Evolutionary conservation across 2,888 invertebrate species (phyloP).

Genomic region (Acronicta leporina): DNA sequence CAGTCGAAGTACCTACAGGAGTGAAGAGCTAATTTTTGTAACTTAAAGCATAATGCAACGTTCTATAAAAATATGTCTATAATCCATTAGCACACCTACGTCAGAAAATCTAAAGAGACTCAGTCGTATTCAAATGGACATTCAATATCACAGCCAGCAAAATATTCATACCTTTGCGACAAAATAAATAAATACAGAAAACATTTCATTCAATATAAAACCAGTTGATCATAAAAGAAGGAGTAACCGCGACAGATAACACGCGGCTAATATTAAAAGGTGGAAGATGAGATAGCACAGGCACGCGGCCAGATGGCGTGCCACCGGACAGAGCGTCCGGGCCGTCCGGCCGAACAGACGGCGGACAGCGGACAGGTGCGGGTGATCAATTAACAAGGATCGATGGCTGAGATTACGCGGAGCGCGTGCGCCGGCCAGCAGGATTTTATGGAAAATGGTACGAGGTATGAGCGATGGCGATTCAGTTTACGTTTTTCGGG

Average conservation of each 20-base stretch:
- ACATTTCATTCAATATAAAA: conserved; percentile 45
- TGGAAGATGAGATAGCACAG: conserved; percentile 59
- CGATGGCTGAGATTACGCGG: conserved; percentile 75
- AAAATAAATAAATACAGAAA: conserved; percentile 19
- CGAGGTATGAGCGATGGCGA: conserved; percentile 20
- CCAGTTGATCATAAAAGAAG: conserved; percentile 41
- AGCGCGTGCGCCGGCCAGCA: conserved; percentile 71
- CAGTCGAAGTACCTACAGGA: too few species aligned
- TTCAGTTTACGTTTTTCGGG: not conserved
- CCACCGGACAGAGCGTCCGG: conserved; percentile 48
- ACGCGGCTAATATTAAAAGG: conserved; percentile 58
- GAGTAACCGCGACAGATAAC: conserved; percentile 38
- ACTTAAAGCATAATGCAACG: too few species aligned
- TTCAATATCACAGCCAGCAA: conserved; percentile 1
- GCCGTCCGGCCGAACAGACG: conserved; percentile 42
- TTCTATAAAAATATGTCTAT: too few species aligned
- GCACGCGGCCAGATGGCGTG: conserved; percentile 62
- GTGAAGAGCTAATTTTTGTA: too few species aligned
- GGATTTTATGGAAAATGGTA: conserved; percentile 26
- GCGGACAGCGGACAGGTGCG: conserved; percentile 72
- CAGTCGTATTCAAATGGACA: not conserved
- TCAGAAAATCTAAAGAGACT: too few species aligned
- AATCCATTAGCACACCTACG: not conserved
- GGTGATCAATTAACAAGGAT: conserved; percentile 83
- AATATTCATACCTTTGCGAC: conserved; percentile 27